Conservation (phyloP, 2,113 vertebrate genomes). For the Myiozetetes cayanensis region DNA sequence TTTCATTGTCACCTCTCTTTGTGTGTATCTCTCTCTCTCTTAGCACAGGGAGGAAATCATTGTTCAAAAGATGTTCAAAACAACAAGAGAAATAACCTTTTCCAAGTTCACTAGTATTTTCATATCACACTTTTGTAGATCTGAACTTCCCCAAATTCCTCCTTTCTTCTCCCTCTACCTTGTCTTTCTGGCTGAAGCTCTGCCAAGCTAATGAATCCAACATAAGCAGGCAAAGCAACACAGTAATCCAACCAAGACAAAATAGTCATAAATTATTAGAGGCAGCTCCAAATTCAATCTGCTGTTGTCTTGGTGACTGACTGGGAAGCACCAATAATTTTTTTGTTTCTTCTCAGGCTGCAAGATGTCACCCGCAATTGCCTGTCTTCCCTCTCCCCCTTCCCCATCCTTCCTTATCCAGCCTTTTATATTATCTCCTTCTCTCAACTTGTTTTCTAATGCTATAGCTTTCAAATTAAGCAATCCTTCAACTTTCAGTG, state of each 20-base stretch:
- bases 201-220: constrained; percentile 6
- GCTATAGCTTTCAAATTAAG: neutral
- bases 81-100: neutral
- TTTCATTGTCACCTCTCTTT: neutral
- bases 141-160: neutral
- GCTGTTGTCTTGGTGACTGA: constrained; percentile 52
- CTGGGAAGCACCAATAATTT: neutral
- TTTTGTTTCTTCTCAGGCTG: constrained; percentile 17
- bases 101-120: neutral
- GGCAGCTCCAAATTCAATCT: constrained; percentile 29
- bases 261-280: constrained; percentile 55
- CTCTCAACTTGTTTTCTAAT: neutral
- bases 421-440: neutral
- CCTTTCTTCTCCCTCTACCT: neutral
- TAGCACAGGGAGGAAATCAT: neutral
- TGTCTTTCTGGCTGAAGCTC: neutral
- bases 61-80: neutral
- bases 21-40: neutral
- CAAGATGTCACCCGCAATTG: neutral
- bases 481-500: neutral
- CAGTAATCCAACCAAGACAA: constrained; percentile 27
- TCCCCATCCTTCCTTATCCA: neutral
- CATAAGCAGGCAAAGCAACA: neutral
- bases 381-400: neutral
- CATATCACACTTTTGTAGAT: neutral